Conservation (phyloP, 2,888 invertebrate species). For the Agrochola macilenta region DNA sequence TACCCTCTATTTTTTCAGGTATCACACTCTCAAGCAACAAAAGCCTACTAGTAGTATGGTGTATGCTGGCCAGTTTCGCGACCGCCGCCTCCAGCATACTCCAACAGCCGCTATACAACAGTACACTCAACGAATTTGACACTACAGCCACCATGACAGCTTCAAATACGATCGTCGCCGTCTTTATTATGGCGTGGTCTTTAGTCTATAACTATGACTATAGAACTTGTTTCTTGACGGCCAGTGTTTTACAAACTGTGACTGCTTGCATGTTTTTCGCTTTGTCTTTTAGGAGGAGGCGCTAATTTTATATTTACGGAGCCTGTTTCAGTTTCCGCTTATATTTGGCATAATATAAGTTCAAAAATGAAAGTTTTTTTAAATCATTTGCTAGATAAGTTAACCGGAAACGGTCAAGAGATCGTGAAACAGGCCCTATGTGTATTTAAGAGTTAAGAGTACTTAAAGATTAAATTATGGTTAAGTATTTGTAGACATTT, state of each 20-base stretch:
- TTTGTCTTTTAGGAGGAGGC: constrained; percentile 81
- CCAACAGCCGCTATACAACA: constrained; percentile 85
- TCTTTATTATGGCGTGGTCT: constrained; percentile 82
- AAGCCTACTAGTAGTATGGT: constrained; percentile 84
- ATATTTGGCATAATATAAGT: not conserved
- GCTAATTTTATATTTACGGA: constrained; percentile 66
- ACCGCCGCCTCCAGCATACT: constrained; percentile 83
- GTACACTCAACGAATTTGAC: constrained; percentile 86
- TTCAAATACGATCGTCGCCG: constrained; percentile 83
- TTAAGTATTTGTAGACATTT: constrained; percentile 5
- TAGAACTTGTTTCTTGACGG: constrained; percentile 83
- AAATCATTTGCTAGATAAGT: not conserved
- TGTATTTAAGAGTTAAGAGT: not conserved
- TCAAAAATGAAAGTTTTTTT: not conserved
- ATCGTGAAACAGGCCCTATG: not conserved
- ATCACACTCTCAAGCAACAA: constrained; percentile 80
- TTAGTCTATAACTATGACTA: constrained; percentile 82
- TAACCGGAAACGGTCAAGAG: not conserved
- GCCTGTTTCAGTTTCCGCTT: constrained; percentile 9
- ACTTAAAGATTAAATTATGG: constrained; percentile 12
- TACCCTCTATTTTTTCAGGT: constrained; percentile 73
- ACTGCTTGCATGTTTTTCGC: constrained; percentile 82
- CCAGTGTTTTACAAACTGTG: constrained; percentile 80
- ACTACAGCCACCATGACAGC: constrained; percentile 86
- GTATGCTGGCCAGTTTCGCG: constrained; percentile 85